Evolutionary conservation across 2,113 vertebrate genomes (phyloP).

Genomic region (Xiphophorus couchianus): DNA sequence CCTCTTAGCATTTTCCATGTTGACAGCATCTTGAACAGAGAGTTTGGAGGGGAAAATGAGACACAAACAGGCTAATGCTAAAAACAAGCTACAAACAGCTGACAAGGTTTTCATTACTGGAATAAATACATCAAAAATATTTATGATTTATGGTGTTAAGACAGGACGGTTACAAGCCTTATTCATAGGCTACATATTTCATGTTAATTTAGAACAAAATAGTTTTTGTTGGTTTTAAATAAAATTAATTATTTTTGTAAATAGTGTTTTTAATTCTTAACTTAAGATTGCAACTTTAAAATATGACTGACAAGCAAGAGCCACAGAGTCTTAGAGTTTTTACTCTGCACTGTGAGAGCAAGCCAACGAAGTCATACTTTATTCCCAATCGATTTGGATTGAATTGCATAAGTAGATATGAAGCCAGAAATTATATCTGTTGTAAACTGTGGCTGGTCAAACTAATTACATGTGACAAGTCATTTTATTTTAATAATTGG

Average conservation of each 20-base stretch:
- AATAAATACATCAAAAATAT: not conserved
- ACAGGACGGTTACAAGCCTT: not conserved
- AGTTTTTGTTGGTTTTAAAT: not conserved
- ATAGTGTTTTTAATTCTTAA: not conserved
- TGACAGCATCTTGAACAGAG: slow-evolving; percentile 51
- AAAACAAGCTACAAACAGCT: slow-evolving; percentile 2
- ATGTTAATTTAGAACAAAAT: too few relatives aligned
- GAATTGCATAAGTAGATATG: too few relatives aligned
- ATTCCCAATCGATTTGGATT: too few relatives aligned
- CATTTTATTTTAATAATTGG: too few relatives aligned
- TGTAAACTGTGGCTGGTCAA: too few relatives aligned
- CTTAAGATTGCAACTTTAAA: too few relatives aligned
- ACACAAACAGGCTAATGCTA: slow-evolving; percentile 53
- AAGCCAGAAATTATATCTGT: too few relatives aligned
- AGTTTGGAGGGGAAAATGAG: slow-evolving; percentile 63
- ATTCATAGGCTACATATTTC: not conserved
- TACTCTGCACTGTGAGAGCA: too few relatives aligned
- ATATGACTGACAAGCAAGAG: too few relatives aligned
- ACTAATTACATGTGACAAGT: too few relatives aligned
- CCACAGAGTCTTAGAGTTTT: too few relatives aligned
- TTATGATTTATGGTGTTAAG: not conserved
- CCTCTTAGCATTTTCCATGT: slow-evolving; percentile 44
- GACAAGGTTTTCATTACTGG: not conserved
- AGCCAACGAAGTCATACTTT: too few relatives aligned
- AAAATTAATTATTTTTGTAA: not conserved